A percentile compares a stretch with the other conserved stretches of the same genome.
Conservation (phyloP, 2,797 vertebrate species). For the Lutjanus argentimaculatus region DNA sequence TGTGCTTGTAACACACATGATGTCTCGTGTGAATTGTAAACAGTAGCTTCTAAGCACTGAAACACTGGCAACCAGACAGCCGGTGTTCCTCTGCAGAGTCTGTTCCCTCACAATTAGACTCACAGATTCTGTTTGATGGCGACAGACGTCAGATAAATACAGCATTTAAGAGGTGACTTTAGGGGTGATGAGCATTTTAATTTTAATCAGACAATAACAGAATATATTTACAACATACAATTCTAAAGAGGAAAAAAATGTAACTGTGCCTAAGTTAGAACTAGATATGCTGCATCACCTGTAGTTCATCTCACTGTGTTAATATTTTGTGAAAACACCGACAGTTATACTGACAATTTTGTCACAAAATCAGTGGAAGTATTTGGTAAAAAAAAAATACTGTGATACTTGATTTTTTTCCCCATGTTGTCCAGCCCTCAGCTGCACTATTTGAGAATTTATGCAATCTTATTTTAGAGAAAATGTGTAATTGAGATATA, state of each 20-base stretch:
- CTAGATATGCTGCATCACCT: background rate
- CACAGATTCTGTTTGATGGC: conserved; percentile 8
- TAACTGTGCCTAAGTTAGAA: background rate
- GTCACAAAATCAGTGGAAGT: too few species aligned
- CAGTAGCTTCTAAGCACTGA: conserved; percentile 9
- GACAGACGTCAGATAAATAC: conserved; percentile 20
- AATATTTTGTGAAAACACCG: too few species aligned
- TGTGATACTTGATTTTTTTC: too few species aligned
- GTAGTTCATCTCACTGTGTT: background rate
- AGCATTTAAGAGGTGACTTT: conserved; percentile 10
- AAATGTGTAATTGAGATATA: too few species aligned
- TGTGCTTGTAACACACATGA: conserved; percentile 1
- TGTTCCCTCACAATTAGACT: background rate
- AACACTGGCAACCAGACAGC: conserved; percentile 4
- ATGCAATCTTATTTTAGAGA: too few species aligned
- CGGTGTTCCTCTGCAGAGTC: conserved; percentile 12
- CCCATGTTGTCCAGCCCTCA: too few species aligned
- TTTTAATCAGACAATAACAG: background rate
- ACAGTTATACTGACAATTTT: too few species aligned
- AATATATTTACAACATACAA: background rate
- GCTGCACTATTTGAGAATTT: too few species aligned
- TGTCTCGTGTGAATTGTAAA: conserved; percentile 27
- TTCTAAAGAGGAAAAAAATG: background rate
- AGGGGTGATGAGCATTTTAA: background rate
- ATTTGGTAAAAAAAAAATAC: too few species aligned